Evolutionary conservation across 2,113 vertebrate species (phyloP), one percentile per base, ranked within the genome.

Genomic region (Asarcornis scutulata): DNA sequence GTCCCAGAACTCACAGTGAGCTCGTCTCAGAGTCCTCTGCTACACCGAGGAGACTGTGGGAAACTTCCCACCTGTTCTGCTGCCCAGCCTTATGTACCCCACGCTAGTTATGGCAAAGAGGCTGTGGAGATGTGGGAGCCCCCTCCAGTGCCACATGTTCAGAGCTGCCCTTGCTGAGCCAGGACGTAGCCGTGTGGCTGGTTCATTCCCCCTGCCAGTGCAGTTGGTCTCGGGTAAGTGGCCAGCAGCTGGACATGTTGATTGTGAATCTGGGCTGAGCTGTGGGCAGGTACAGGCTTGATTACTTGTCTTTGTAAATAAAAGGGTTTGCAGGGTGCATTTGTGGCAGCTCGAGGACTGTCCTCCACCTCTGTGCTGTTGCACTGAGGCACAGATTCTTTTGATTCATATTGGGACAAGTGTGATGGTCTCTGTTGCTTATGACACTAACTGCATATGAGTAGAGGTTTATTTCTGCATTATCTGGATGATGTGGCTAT

Each of bases 371-470:
- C 4, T 3, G 0, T 32, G 79, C 56, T 25, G 10, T 31, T 52
- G 38, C 34, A 1, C 22, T 17, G 40, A 23, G 21, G 38, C 38
- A 1, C 22, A 15, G 40, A 23, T 25, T 13, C 26, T 50, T 64
- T 42, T n/a, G 50, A 31, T 22, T 91, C 40, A 40, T 42, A 9
- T 16, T 15, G 87, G 82, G 25, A n/a, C 40, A 74, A 56, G 36
- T 20, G 21, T 36, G 71, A 9, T 36, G 59, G 58, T 72, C 5
- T 29, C 6, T 31, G 71, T 71, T n/a, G 3, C 17, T 74, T 50
- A 2, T 11, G 32, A 18, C 38, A 12, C 0, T 7, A 13, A 21
- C 17, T n/a, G 3, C 0, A 0, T 2, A 2, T 40, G 40, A 40
- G 12, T 1, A 3, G 50, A 52, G 23, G 23, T 26, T 2, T 64